These are phyloP conservation scores for Rotaria sp. DNA, from an alignment of 2,888 invertebrate species.

Conservation along the genomic window DNA sequence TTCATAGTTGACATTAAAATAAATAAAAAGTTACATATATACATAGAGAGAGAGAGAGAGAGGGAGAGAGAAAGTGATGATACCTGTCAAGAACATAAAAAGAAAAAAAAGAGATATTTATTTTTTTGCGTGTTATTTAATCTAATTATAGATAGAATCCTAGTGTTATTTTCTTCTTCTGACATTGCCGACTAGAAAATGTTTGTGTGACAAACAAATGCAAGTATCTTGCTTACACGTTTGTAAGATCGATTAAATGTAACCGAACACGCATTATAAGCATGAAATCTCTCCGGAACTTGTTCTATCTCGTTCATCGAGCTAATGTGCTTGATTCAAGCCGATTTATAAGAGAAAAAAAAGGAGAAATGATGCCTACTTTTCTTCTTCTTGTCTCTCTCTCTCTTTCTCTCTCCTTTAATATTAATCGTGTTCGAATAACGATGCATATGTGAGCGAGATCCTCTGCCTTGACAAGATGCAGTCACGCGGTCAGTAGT, in stretches of 20 bases:
- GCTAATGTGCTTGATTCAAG: not conserved
- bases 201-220: not conserved
- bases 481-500: not conserved
- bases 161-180: not conserved
- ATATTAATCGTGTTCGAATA: not conserved
- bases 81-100: not conserved
- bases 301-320: not conserved
- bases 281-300: slow-evolving; percentile 19
- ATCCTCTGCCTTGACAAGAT: slow-evolving; percentile 2
- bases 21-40: not conserved
- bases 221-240: not conserved
- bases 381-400: not conserved
- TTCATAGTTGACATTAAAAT: slow-evolving; percentile 15
- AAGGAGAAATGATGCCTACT: not conserved
- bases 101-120: not conserved
- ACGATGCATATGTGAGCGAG: not conserved
- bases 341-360: not conserved
- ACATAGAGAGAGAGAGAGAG: not conserved
- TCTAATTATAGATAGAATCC: not conserved
- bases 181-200: not conserved
- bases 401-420: not conserved
- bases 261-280: not conserved
- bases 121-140: not conserved
- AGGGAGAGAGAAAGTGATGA: not conserved
- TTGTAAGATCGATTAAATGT: slow-evolving; percentile 15